Percentiles rank a stretch among this genome's conserved stretches.
These are phyloP conservation scores for Neogobius melanostomus DNA, from an alignment of 2,113 vertebrate species.

Conservation along the genomic window DNA sequence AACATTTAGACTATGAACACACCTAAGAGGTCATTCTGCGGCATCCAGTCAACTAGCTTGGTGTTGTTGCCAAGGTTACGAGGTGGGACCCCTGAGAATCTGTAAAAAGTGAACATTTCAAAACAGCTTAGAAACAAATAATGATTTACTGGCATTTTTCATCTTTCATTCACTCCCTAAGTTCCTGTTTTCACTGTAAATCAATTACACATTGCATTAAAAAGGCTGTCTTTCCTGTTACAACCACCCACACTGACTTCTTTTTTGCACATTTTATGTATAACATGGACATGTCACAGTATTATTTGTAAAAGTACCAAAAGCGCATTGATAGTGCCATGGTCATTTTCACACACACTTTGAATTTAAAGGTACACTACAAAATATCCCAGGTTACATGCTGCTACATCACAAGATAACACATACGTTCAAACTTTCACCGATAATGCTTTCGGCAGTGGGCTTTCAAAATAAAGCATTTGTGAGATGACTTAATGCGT, in stretches of 20 bases:
- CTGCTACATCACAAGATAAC: neutral
- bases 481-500: no score
- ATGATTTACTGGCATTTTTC: no score
- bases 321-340: neutral
- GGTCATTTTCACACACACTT: neutral
- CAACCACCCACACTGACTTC: no score
- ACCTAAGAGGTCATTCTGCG: slow-evolving; percentile 96
- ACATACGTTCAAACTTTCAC: no score
- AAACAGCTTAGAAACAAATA: neutral
- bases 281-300: no score
- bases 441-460: no score
- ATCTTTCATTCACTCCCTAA: no score
- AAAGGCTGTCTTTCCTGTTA: no score
- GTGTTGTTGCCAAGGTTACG: slow-evolving; percentile 95
- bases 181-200: no score
- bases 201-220: no score
- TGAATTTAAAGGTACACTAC: neutral
- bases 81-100: slow-evolving; percentile 93
- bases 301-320: neutral
- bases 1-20: slow-evolving; percentile 58
- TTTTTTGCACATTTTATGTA: no score
- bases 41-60: slow-evolving; percentile 96
- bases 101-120: slow-evolving; percentile 44
- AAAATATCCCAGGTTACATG: neutral
- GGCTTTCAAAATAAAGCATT: no score